Evolutionary conservation across 2,797 vertebrate species (phyloP), one percentile per base, ranked within the genome.

Genomic region (Pipistrellus nathusii): DNA sequence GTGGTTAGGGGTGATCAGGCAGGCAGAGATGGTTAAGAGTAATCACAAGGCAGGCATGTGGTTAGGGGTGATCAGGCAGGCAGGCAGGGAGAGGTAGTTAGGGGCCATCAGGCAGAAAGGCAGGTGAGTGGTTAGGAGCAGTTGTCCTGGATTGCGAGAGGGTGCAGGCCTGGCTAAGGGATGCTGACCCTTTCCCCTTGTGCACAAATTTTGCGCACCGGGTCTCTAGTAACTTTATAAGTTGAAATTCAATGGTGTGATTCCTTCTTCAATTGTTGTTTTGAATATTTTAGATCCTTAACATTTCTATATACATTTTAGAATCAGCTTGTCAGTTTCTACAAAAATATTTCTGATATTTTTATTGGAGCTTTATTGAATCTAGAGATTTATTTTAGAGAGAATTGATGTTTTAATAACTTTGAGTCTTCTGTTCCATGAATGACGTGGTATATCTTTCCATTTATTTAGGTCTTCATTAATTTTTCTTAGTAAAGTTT

Each of bases 311-410:
- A 25, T 75, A 64, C 55, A 64, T 78, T 90, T 90, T 72, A 51
- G 53, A 82, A 72, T 72, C 53, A 72, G 18, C 41, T 38, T 90
- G 53, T 51, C n/a, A n/a, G 0, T 62, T 62, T 90, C 53, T 73
- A 72, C 8, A 62, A 21, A 82, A 72, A 59, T 30, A 1, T 73
- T 82, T 25, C 32, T 64, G 13, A 20, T 27, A 64, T 66, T 91
- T 73, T 73, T 32, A 75, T 25, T 73, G 25, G 68, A 18, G 30
- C 35, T 82, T 25, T 82, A 38, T 55, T 85, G 46, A 57, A 66
- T 57, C 71, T 57, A 76, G 81, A 76, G 48, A 55, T 68, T 85
- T 68, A 91, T 68, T 66, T 53, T n/a, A n/a, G 30, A 91, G 48
- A 57, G 48, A 46, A 85, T 21, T 57, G 38, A 91, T 17, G 1